Evolutionary conservation across 2,888 invertebrate genomes (phyloP), one percentile per base, ranked within the genome.

Genomic region (Cerastis rubricosa): DNA sequence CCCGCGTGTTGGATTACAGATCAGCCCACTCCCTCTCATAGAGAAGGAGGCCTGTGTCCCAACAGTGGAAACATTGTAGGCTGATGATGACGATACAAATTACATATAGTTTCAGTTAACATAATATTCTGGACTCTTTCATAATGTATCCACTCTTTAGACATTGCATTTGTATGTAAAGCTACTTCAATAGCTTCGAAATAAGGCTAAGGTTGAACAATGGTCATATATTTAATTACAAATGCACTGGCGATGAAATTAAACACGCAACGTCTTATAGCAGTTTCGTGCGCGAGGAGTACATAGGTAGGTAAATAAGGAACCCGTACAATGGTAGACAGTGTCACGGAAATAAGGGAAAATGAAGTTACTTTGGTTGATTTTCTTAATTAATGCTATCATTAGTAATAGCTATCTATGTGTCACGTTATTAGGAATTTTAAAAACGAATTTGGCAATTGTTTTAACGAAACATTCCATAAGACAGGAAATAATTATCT

Each of bases 201-300:
- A 88, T 87, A 89, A 88, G 84, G 88, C 86, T 89, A 88, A 88
- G 84, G 88, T 84, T 87, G 80, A 69, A 85, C 70, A 78, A 80
- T 80, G 22, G 72, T 45, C 25, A 61, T 51, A 51, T 77, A 75
- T 81, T 88, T 79, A 74, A 90, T 87, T 86, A 76, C 35, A 67
- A 83, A 90, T 92, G 91, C 91, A 91, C 85, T 84, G 80, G 76
- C 87, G 85, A 89, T 87, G 87, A 81, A 88, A 85, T 84, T 81
- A 84, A 89, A 83, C 92, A 92, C 92, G 92, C 92, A 84, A 92
- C 82, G 83, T 76, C 79, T 87, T 89, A 87, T 87, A 88, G 83
- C 71, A 22, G 75, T 84, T 89, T 88, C 91, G 90, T 91, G 91
- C 83, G 78, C 83, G 76, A 76, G 80, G 59, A 84, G 74, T 45